Conservation (phyloP, 2,797 vertebrate species). For the Fistularia tabacaria region DNA sequence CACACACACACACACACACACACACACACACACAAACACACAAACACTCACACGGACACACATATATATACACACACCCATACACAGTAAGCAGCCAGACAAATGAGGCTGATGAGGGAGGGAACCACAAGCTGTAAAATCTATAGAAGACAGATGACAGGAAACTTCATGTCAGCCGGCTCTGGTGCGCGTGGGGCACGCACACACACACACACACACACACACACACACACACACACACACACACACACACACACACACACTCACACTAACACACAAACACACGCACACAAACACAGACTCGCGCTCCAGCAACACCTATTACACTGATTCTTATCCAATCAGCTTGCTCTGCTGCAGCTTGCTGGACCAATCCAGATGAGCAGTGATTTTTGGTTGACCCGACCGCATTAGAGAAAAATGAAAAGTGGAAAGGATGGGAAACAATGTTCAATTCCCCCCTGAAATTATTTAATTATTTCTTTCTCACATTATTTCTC, state of each 20-base stretch:
- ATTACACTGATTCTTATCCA: constrained; percentile 36
- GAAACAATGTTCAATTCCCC: too few relatives aligned
- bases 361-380: constrained; percentile 47
- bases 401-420: too few relatives aligned
- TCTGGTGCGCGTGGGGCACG: not conserved
- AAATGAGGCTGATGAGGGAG: constrained; percentile 41
- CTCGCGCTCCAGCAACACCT: constrained; percentile 14
- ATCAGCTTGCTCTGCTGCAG: constrained; percentile 44
- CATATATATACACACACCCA: not conserved
- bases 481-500: too few relatives aligned
- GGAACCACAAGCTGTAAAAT: constrained; percentile 48
- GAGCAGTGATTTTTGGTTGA: constrained; percentile 42
- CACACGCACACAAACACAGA: not conserved
- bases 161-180: constrained; percentile 8
- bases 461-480: too few relatives aligned
- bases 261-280: not conserved
- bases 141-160: constrained; percentile 40
- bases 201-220: constrained; percentile 2
- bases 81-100: constrained; percentile 12
- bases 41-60: not conserved
- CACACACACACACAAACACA: not conserved
- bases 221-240: not conserved
- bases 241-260: constrained; percentile 9
- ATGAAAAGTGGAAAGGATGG: too few relatives aligned
- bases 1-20: not conserved